Evolutionary conservation across 2,888 invertebrate genomes (phyloP), one percentile per base, ranked within the genome.

Genomic region (Xylota sylvarum): DNA sequence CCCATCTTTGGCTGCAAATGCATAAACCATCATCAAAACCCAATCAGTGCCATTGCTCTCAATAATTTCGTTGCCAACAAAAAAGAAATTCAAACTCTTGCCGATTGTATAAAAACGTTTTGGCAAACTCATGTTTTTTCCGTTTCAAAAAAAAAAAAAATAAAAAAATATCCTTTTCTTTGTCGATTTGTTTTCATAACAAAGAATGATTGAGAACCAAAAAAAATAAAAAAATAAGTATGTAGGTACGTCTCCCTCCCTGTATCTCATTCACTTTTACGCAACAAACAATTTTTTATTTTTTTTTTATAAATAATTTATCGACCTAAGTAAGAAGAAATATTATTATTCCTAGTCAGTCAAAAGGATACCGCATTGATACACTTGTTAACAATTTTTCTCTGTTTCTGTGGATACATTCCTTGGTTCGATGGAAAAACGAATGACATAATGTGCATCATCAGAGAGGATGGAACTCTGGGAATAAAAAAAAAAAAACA

Each of bases 41-140:
- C 81, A 86, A 88, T 88, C 84, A 89, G 91, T 88, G 90, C 67
- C 91, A 90, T 90, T 92, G 89, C 91, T 90, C 91, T 89, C 88
- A 86, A 88, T 89, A 88, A 87, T 86, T 85, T 84, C 74, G 73
- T 76, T 88, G 89, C 89, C 89, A 88, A 48, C 52, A 69, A 86
- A 64, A 37, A 56, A 60, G 9, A 65, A 70, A 58, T 52, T 62
- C 46, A 67, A 14, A 65, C 46, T 64, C 58, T 70, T 78, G 43
- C 60, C 27, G 70, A 70, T 72, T 72, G 35, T 30, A 56, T 10
- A 50, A 82, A 70, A 74, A 56, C 50, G 40, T 74, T 87, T 83
- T 87, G 82, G 87, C 87, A 87, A 74, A 58, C 40, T 52, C 64
- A 52, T 52, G 50, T 81, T 80, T 73, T 81, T 67, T 70, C 32